These are phyloP conservation scores for Creontiades dilutus DNA, from an alignment of 2,888 invertebrate species.

Conservation along the genomic window DNA sequence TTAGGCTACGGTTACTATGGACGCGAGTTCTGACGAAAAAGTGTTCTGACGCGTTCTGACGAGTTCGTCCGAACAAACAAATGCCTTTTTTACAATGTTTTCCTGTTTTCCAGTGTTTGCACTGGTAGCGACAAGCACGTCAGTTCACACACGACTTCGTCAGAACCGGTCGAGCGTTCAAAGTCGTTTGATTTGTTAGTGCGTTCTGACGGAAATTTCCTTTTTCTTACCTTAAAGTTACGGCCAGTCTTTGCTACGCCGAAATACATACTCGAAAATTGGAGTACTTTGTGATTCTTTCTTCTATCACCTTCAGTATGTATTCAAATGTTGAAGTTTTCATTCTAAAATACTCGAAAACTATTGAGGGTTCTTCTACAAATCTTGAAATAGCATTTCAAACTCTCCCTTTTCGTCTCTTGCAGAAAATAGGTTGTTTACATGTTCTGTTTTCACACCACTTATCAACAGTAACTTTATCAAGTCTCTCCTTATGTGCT, in stretches of 20 bases:
- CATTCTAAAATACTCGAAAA: constrained; percentile 18
- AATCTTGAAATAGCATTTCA: constrained; percentile 11
- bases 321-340: constrained; percentile 6
- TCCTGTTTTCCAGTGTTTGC: too few relatives aligned
- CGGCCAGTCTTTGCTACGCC: background rate
- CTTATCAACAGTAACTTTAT: background rate
- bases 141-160: too few relatives aligned
- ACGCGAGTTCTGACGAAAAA: too few relatives aligned
- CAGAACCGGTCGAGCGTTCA: too few relatives aligned
- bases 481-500: background rate
- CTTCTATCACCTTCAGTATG: constrained; percentile 28
- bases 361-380: constrained; percentile 11
- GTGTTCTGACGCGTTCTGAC: too few relatives aligned
- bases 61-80: too few relatives aligned
- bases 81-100: too few relatives aligned
- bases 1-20: too few relatives aligned
- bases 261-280: constrained; percentile 10
- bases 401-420: constrained; percentile 24
- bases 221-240: background rate
- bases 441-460: background rate
- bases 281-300: constrained; percentile 40
- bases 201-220: background rate
- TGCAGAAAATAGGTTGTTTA: background rate
- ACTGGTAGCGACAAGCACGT: too few relatives aligned
- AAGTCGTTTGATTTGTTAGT: background rate